Conservation (phyloP, 2,113 vertebrate genomes). For the Podocnemis expansa region DNA sequence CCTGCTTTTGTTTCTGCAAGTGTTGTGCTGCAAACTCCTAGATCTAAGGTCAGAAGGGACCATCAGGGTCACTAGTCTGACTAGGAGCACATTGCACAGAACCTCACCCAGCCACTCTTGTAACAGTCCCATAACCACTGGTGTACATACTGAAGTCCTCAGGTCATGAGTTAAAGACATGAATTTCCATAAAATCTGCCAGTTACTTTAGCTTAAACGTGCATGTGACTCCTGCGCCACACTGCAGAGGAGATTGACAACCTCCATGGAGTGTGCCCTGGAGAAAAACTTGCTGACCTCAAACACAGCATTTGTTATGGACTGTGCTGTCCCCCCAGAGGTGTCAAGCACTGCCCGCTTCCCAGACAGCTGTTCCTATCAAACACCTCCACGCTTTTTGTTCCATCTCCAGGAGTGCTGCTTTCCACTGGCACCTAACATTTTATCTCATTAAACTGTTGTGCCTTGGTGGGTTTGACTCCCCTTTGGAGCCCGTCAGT, state of each 20-base stretch:
- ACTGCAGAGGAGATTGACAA: no score
- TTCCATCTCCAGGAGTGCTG: neutral
- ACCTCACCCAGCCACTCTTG: neutral
- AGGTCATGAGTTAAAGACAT: neutral
- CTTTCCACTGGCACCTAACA: neutral
- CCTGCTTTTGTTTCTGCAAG: conserved; percentile 9
- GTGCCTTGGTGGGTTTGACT: neutral
- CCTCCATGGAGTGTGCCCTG: no score
- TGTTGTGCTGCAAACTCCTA: neutral
- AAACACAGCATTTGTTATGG: neutral
- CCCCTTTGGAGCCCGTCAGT: neutral
- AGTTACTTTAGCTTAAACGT: neutral
- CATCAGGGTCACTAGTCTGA: neutral
- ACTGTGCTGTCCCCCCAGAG: neutral
- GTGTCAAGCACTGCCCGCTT: neutral
- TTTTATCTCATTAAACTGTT: neutral
- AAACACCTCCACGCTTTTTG: neutral
- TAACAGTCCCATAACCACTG: neutral
- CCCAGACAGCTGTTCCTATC: neutral
- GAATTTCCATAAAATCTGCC: neutral
- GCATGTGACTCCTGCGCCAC: neutral
- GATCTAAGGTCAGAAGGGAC: neutral
- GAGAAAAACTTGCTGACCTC: no score
- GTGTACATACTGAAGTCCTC: neutral
- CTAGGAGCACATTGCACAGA: neutral